A percentile compares a stretch with the other conserved stretches of the same genome.
Conservation (phyloP, 2,113 vertebrate genomes). For the Nansenia antarctica region DNA sequence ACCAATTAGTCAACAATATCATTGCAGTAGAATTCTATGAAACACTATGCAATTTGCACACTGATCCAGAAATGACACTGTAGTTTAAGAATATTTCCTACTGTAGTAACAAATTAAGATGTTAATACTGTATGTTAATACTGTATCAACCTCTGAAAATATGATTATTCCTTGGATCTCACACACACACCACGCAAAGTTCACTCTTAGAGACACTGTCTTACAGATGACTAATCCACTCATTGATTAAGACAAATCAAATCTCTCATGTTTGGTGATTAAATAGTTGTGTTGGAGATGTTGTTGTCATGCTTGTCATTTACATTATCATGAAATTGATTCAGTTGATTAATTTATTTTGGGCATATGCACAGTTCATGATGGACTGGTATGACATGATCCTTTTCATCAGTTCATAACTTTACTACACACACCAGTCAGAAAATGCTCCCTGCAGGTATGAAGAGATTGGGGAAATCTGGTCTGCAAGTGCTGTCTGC, state of each 20-base stretch:
- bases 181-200: background rate
- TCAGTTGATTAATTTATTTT: no score
- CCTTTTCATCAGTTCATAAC: no score
- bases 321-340: no score
- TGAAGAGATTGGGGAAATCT: background rate
- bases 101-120: conserved; percentile 46
- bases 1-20: conserved; percentile 4
- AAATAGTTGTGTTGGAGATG: conserved; percentile 30
- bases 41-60: conserved; percentile 58
- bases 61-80: conserved; percentile 28
- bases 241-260: conserved; percentile 23
- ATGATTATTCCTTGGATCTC: conserved; percentile 15
- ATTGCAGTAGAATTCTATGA: conserved; percentile 10
- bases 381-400: no score
- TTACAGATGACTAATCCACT: background rate
- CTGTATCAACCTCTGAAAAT: conserved; percentile 18
- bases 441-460: background rate
- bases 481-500: conserved; percentile 6
- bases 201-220: background rate
- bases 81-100: conserved; percentile 2
- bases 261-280: conserved; percentile 22
- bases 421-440: background rate
- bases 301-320: background rate
- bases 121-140: conserved; percentile 48
- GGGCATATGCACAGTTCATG: no score